Percentiles rank a stretch among this genome's conserved stretches.
Conservation (phyloP, 2,797 vertebrate species). For the Nyctalus aviator region DNA sequence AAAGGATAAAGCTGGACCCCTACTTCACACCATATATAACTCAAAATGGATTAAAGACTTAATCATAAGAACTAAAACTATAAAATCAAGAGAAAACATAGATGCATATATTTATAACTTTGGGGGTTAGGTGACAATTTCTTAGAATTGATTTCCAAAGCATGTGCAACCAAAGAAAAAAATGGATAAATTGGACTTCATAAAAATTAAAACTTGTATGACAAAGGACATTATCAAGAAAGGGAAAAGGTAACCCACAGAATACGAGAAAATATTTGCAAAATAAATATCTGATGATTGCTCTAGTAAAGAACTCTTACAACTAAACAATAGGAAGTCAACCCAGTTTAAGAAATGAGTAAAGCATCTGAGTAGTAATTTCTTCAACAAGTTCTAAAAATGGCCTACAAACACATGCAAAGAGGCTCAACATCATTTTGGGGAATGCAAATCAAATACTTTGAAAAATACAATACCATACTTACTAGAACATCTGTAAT, state of each 20-base stretch:
- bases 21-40: not conserved
- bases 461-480: not conserved
- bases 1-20: not conserved
- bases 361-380: not conserved
- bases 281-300: not conserved
- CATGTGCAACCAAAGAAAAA: not conserved
- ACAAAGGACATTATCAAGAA: conserved; percentile 35
- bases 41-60: not conserved
- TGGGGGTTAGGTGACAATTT: not conserved
- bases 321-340: conserved; percentile 17
- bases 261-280: conserved; percentile 47
- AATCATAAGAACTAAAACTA: not conserved
- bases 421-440: conserved; percentile 8
- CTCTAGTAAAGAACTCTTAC: conserved; percentile 8
- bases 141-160: not conserved
- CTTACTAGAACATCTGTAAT: not conserved
- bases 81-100: conserved; percentile 19
- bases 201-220: conserved; percentile 27
- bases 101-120: conserved; percentile 15
- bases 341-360: not conserved
- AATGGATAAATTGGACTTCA: conserved; percentile 17
- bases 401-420: not conserved
- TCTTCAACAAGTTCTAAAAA: not conserved
- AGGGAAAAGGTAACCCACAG: conserved; percentile 5
- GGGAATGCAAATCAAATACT: not conserved